Base-by-base conservation (phyloP, 2,797 vertebrate species). In the Danio aesculapii region DNA sequence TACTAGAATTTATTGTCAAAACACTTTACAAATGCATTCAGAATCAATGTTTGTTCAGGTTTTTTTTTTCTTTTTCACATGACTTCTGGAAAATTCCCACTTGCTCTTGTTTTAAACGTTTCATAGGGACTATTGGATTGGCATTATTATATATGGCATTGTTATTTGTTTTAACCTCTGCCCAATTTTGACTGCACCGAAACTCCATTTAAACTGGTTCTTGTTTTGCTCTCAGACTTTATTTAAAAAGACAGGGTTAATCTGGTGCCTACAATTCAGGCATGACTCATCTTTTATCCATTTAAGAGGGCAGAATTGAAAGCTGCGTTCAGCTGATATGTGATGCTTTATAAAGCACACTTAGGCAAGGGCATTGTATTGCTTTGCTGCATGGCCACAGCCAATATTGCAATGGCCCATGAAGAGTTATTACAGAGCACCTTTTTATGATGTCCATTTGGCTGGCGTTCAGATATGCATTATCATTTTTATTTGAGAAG, bases 391-490 rank as follows among this genome's bases (percentile, higher is more conserved):
- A 85, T 81, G 84, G 82, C 77, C 85, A 59, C 84, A 86, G 83
- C 85, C 88, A 90, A 87, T 88, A 87, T 83, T 84, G 87, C 83
- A 86, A 52, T 85, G 86, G 81, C 68, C 83, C 85, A 83, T 83
- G 87, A 88, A 86, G 87, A 74, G 64, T 57, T 83, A 88, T 86
- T 85, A 76, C 67, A 69, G 75, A 81, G 85, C 79, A 58, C 67
- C 87, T 82, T 74, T 89, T 89, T 90, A 89, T 87, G 81, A 83
- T 88, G 79, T 87, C 86, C 83, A 84, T 90, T 92, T 92, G 88
- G 90, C 86, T 87, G 80, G 69, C 67, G 64, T 84, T 89, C 87
- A 86, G 82, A 88, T 71, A 78, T 84, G 75, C 84, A 85, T 87
- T 88, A 87, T 84, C 74, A 84, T 89, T 86, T 89, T 30, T 88